Evolutionary conservation across 2,797 vertebrate species (phyloP).

Genomic region (Crossoptilon crossoptilon): DNA sequence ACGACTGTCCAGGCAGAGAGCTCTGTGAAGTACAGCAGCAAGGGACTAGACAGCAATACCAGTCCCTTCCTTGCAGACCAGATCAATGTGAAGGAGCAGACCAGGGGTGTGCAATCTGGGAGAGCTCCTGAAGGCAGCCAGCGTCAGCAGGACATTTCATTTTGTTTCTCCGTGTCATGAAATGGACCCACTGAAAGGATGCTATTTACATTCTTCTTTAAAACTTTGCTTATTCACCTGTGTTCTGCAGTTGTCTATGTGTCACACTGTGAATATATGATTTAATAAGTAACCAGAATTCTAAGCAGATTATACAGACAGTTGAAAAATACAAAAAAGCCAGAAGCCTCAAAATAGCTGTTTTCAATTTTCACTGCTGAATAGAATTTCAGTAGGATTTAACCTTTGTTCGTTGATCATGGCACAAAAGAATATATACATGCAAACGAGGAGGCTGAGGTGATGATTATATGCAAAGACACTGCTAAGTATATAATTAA

Average conservation of each 20-base stretch:
- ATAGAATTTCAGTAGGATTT: slow-evolving; percentile 63
- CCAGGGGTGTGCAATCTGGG: neutral
- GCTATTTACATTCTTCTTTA: neutral
- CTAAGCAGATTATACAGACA: slow-evolving; percentile 49
- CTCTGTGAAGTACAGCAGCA: neutral
- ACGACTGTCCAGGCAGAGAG: neutral
- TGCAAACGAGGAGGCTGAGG: slow-evolving; percentile 65
- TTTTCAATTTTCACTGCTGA: slow-evolving; percentile 63
- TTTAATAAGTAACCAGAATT: slow-evolving; percentile 29
- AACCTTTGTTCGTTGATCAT: slow-evolving; percentile 72
- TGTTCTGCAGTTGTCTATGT: neutral
- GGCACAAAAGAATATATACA: slow-evolving; percentile 49
- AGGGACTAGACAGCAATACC: neutral
- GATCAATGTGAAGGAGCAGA: neutral
- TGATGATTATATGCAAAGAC: slow-evolving; percentile 68
- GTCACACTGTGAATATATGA: neutral
- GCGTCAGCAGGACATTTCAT: fast-evolving
- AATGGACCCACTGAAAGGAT: neutral
- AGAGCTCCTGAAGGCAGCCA: neutral
- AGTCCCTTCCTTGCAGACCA: neutral
- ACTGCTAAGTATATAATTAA: slow-evolving; percentile 69
- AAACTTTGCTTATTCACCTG: neutral
- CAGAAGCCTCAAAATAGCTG: slow-evolving; percentile 47
- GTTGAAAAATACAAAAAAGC: slow-evolving; percentile 14
- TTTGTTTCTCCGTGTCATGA: neutral